These are phyloP conservation scores for Strigamia transsilvanica DNA, from an alignment of 2,888 invertebrate genomes.

Conservation along the genomic window DNA sequence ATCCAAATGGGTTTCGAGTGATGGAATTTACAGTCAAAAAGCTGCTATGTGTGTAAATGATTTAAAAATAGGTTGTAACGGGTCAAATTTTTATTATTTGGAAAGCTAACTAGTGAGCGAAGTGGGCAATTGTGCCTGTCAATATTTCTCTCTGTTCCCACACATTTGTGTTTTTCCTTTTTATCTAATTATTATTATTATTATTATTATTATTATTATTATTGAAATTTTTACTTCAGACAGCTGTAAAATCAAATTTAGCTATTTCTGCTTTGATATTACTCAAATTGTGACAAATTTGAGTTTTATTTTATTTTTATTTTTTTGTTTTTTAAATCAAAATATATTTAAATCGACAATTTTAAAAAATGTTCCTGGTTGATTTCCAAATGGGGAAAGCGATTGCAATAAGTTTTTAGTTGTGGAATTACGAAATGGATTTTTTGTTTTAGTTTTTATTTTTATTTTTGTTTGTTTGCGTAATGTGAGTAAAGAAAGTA, in stretches of 20 bases:
- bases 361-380: slow-evolving; percentile 16
- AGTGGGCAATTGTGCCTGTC: not conserved
- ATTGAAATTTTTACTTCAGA: not conserved
- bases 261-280: not conserved
- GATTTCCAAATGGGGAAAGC: not conserved
- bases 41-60: not conserved
- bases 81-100: slow-evolving; percentile 7
- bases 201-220: not conserved
- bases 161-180: not conserved
- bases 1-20: not conserved
- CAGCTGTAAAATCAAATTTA: slow-evolving; percentile 30
- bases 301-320: not conserved
- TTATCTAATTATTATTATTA: not conserved
- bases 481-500: not conserved
- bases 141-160: not conserved
- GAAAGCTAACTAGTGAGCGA: not conserved
- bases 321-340: not conserved
- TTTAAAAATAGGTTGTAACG: not conserved
- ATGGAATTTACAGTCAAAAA: slow-evolving; percentile 8
- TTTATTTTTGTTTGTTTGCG: not conserved
- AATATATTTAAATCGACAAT: slow-evolving; percentile 17
- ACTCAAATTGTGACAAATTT: not conserved
- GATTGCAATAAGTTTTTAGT: slow-evolving; percentile 29
- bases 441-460: not conserved
- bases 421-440: not conserved